A percentile compares a stretch with the other conserved stretches of the same genome.
phyloP scores from a whole-genome alignment of 2,888 invertebrate species.

The Neoscelio sp. region DNA sequence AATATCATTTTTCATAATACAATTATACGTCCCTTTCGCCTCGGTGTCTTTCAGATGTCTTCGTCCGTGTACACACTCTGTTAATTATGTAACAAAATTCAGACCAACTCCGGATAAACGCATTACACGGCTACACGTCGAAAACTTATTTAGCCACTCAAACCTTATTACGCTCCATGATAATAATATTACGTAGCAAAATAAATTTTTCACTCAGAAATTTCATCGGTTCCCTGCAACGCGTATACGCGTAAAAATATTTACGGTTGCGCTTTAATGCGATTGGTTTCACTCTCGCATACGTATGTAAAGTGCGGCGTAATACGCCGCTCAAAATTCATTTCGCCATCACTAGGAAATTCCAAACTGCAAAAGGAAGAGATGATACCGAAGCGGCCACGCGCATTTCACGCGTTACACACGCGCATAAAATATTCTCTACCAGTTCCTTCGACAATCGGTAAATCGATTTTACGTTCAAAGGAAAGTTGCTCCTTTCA shows the following conservation, averaged over 20 bases:
- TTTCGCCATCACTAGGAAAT: background rate
- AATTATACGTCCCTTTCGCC: too few relatives aligned
- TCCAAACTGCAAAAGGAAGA: constrained; percentile 1
- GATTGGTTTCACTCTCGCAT: constrained; percentile 9
- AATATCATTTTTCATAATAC: too few relatives aligned
- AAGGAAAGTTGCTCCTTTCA: constrained; percentile 1
- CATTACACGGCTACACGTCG: background rate
- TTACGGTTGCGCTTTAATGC: constrained; percentile 6
- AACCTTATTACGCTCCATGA: background rate
- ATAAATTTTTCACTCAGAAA: constrained; percentile 1
- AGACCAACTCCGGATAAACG: background rate
- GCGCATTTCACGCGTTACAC: constrained; percentile 4
- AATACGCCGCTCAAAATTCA: constrained; percentile 8
- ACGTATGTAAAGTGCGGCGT: constrained; percentile 2
- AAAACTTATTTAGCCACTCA: background rate
- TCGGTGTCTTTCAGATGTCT: too few relatives aligned
- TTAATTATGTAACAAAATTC: background rate
- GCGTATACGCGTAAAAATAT: constrained; percentile 4
- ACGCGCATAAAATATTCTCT: constrained; percentile 1
- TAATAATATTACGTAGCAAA: background rate
- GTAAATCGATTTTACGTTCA: constrained; percentile 16
- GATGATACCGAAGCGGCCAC: constrained; percentile 2
- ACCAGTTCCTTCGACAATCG: background rate
- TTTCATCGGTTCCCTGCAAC: background rate
- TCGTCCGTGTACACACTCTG: too few relatives aligned